phyloP scores from a whole-genome alignment of 2,888 invertebrate species.

The Acutogordius australiensis region DNA sequence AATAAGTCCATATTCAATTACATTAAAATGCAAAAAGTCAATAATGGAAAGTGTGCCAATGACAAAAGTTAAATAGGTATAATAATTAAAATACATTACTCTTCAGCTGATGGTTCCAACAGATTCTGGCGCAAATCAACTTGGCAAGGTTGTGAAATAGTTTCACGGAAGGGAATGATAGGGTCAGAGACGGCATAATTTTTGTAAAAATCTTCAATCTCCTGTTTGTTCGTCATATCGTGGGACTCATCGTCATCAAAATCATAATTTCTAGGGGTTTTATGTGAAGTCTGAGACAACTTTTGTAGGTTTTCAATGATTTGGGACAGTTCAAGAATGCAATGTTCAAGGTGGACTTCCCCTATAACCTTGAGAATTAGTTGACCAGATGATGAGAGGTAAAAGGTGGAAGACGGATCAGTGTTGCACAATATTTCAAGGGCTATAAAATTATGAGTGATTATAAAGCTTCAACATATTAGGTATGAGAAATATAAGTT shows the following conservation, averaged over 20 bases:
- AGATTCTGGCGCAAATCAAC: no score
- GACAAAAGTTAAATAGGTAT: no score
- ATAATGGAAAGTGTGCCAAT: no score
- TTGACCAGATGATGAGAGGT: constrained; percentile 67
- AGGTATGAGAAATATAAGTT: constrained; percentile 8
- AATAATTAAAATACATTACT: no score
- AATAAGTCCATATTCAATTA: no score
- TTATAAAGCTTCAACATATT: constrained; percentile 15
- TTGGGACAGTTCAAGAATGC: constrained; percentile 56
- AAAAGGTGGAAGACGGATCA: constrained; percentile 16
- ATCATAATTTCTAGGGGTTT: not conserved
- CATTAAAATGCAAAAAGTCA: no score
- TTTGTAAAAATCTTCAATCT: not conserved
- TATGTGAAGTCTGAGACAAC: not conserved
- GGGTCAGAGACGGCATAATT: constrained; percentile 68
- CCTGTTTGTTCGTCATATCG: not conserved
- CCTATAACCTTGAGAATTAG: constrained; percentile 76
- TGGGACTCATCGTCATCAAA: not conserved
- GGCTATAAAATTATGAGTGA: not conserved
- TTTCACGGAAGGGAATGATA: constrained; percentile 81
- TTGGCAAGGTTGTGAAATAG: constrained; percentile 34
- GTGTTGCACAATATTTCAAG: constrained; percentile 14
- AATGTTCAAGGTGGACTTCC: constrained; percentile 79
- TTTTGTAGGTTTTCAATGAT: constrained; percentile 20
- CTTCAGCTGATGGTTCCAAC: no score